A percentile compares a stretch with the other conserved stretches of the same genome.
These are phyloP conservation scores for Hydrozoanthus gracilis DNA, from an alignment of 92 coral and sea anemone genomes.

Conservation along the genomic window DNA sequence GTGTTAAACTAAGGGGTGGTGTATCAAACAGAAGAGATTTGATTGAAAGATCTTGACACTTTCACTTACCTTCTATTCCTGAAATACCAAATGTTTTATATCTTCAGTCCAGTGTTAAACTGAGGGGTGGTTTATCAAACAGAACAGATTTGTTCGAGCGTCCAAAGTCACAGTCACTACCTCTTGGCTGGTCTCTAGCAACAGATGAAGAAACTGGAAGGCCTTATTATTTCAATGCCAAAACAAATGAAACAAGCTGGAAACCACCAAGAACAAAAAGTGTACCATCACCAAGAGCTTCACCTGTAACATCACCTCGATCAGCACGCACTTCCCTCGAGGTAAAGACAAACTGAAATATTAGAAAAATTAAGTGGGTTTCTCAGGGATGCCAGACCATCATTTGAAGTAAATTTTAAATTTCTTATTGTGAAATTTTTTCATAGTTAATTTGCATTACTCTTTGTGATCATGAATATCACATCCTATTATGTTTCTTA, in stretches of 20 bases:
- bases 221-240: constrained; percentile 79
- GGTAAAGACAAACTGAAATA: neutral
- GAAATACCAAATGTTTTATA: neutral
- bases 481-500: too few relatives aligned
- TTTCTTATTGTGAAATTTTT: too few relatives aligned
- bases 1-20: constrained; percentile 44
- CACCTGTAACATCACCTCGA: constrained; percentile 28
- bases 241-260: constrained; percentile 88
- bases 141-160: constrained; percentile 48
- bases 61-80: constrained; percentile 44
- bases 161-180: constrained; percentile 92
- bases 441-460: too few relatives aligned
- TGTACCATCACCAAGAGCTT: constrained; percentile 17
- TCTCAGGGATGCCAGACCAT: too few relatives aligned
- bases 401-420: too few relatives aligned
- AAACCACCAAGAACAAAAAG: constrained; percentile 88
- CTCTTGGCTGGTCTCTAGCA: constrained; percentile 82
- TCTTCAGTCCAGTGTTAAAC: constrained; percentile 30
- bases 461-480: too few relatives aligned
- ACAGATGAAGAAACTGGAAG: constrained; percentile 80
- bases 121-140: constrained; percentile 40
- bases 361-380: neutral
- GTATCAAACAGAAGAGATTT: constrained; percentile 17
- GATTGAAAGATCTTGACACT: constrained; percentile 81
- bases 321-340: constrained; percentile 15